These are phyloP conservation scores for Trinorchestia longiramus DNA, from an alignment of 1,140 invertebrate species.

Conservation along the genomic window DNA sequence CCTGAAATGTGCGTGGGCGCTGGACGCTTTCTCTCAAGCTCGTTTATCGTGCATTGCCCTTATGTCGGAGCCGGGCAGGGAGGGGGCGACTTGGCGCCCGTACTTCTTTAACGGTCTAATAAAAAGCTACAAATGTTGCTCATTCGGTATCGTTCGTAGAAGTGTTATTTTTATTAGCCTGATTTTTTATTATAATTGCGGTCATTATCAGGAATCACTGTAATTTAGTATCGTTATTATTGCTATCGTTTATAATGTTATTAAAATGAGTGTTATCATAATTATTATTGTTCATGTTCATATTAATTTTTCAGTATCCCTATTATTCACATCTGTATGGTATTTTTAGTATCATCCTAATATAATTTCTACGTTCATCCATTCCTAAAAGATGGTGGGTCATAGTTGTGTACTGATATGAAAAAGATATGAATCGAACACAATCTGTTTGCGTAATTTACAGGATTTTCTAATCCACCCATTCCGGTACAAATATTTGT, in stretches of 20 bases:
- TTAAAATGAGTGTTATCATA: not conserved
- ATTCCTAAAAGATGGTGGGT: too few relatives aligned
- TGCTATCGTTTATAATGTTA: not conserved
- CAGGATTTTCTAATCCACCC: too few relatives aligned
- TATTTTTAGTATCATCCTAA: too few relatives aligned
- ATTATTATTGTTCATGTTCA: not conserved
- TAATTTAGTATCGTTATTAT: not conserved
- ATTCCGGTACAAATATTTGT: too few relatives aligned
- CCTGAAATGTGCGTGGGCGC: not conserved
- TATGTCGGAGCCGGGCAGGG: too few relatives aligned
- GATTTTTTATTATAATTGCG: not conserved
- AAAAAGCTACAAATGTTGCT: not conserved
- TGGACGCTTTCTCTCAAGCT: not conserved
- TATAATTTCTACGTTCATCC: too few relatives aligned
- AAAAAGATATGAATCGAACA: too few relatives aligned
- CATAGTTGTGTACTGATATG: too few relatives aligned
- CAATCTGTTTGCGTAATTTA: too few relatives aligned
- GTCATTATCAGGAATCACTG: not conserved
- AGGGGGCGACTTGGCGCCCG: not conserved
- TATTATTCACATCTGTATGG: too few relatives aligned
- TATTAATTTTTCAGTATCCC: too few relatives aligned
- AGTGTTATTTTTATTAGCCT: not conserved
- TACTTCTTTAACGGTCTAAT: not conserved
- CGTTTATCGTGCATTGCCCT: conserved; percentile 32
- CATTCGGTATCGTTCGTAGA: not conserved